Percentiles rank a stretch among this genome's conserved stretches.
These are phyloP conservation scores for Troilus luridus DNA, from an alignment of 2,888 invertebrate genomes.

Conservation along the genomic window DNA sequence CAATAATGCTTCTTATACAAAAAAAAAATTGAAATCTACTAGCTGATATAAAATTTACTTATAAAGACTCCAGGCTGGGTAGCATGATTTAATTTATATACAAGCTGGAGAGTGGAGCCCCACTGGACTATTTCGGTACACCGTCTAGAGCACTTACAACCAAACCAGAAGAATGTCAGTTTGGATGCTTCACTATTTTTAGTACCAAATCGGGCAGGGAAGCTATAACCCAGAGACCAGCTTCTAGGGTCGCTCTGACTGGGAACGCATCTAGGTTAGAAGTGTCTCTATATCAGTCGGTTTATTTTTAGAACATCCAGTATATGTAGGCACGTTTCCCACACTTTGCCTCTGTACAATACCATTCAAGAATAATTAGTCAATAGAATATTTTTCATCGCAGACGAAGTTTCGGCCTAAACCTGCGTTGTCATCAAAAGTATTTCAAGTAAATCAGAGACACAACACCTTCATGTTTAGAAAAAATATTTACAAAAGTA, in stretches of 20 bases:
- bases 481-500: too few relatives aligned
- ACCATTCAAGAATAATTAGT: neutral
- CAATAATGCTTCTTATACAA: too few relatives aligned
- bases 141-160: neutral
- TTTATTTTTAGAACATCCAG: constrained; percentile 8
- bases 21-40: too few relatives aligned
- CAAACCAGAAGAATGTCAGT: neutral
- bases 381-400: neutral
- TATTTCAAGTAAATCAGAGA: too few relatives aligned
- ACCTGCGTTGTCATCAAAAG: too few relatives aligned
- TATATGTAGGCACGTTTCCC: neutral
- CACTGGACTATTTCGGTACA: neutral
- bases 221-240: constrained; percentile 1
- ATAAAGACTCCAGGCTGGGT: neutral
- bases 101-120: neutral
- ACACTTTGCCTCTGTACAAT: neutral
- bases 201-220: neutral
- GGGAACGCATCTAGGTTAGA: constrained; percentile 9
- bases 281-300: constrained; percentile 22
- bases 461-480: too few relatives aligned
- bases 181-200: neutral
- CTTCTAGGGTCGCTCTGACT: neutral
- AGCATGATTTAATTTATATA: neutral
- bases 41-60: too few relatives aligned
- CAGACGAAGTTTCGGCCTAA: too few relatives aligned